Percentiles rank a stretch among this genome's conserved stretches.
phyloP scores from a whole-genome alignment of 2,888 invertebrate genomes.

The Dascillus cervinus region DNA sequence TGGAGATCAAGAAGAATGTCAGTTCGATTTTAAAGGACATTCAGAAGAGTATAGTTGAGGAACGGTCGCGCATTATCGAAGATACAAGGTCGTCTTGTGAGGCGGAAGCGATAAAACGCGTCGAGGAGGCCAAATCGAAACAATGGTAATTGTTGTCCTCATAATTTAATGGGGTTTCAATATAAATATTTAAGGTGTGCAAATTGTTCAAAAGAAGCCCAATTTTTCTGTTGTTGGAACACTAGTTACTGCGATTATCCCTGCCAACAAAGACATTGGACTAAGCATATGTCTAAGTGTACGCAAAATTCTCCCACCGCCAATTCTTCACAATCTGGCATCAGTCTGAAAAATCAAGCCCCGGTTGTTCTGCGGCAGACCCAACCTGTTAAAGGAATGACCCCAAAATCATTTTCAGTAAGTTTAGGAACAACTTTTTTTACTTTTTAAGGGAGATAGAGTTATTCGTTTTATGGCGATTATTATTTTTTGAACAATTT shows the following conservation, averaged over 20 bases:
- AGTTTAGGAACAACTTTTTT: too few relatives aligned
- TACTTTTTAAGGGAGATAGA: too few relatives aligned
- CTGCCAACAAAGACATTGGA: constrained; percentile 85
- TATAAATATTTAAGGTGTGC: constrained; percentile 63
- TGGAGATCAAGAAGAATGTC: constrained; percentile 48
- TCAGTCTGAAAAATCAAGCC: too few relatives aligned
- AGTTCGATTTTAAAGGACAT: constrained; percentile 36
- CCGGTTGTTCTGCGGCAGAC: constrained; percentile 12
- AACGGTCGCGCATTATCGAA: constrained; percentile 55
- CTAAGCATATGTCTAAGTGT: constrained; percentile 60
- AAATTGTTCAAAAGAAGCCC: constrained; percentile 78
- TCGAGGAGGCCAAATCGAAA: constrained; percentile 74
- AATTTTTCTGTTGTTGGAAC: constrained; percentile 95
- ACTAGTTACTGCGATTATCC: constrained; percentile 87
- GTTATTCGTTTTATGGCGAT: too few relatives aligned
- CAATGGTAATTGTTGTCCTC: constrained; percentile 63
- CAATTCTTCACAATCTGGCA: constrained; percentile 10
- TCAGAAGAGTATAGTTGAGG: constrained; percentile 41
- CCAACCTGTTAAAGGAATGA: constrained; percentile 19
- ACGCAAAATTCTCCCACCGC: constrained; percentile 36
- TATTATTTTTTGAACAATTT: too few relatives aligned
- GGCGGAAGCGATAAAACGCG: constrained; percentile 59
- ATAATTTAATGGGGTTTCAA: too few relatives aligned
- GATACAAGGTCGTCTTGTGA: constrained; percentile 62
- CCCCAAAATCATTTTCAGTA: constrained; percentile 6